Evolutionary conservation across 30 jellyfish, hydroid and myxozoan genomes (phyloP).

Genomic region (Aurelia sp.): DNA sequence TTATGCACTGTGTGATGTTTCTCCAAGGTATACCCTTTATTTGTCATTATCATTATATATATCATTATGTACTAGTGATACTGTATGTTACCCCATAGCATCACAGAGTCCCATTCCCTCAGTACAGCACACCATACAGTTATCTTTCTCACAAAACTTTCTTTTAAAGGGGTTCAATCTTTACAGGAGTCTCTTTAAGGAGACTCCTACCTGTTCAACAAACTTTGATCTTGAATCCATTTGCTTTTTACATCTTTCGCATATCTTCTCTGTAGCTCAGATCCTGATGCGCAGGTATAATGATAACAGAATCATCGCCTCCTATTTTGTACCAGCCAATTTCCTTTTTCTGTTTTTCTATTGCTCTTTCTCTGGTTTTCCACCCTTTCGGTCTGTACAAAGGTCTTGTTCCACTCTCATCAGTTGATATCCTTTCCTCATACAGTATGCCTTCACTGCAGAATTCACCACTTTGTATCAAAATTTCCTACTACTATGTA

Average conservation of each 20-base stretch:
- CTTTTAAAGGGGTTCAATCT: slow-evolving; percentile 11
- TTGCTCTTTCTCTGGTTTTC: slow-evolving; percentile 11
- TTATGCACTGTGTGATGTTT: slow-evolving; percentile 1
- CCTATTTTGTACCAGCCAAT: neutral
- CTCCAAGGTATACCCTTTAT: slow-evolving; percentile 7
- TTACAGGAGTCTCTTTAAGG: slow-evolving; percentile 14
- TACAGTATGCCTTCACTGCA: slow-evolving; percentile 30
- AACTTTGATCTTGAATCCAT: slow-evolving; percentile 1
- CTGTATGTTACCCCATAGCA: neutral
- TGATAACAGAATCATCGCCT: too few species aligned
- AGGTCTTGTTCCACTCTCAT: slow-evolving; percentile 17
- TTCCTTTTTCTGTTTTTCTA: neutral
- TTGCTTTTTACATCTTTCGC: neutral
- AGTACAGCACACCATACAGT: slow-evolving; percentile 20
- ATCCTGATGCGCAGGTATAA: neutral
- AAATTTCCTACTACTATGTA: slow-evolving; percentile 3
- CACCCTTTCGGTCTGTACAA: slow-evolving; percentile 26
- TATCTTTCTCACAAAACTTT: slow-evolving; percentile 1
- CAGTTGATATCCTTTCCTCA: slow-evolving; percentile 2
- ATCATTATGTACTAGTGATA: neutral
- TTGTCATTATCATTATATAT: slow-evolving; percentile 2
- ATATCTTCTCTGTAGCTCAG: slow-evolving; percentile 24
- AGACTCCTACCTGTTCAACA: slow-evolving; percentile 15
- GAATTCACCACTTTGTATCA: slow-evolving; percentile 32
- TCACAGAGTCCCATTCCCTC: slow-evolving; percentile 15